Conservation (phyloP, 1,140 invertebrate genomes). For the Neotoxoptera formosana region DNA sequence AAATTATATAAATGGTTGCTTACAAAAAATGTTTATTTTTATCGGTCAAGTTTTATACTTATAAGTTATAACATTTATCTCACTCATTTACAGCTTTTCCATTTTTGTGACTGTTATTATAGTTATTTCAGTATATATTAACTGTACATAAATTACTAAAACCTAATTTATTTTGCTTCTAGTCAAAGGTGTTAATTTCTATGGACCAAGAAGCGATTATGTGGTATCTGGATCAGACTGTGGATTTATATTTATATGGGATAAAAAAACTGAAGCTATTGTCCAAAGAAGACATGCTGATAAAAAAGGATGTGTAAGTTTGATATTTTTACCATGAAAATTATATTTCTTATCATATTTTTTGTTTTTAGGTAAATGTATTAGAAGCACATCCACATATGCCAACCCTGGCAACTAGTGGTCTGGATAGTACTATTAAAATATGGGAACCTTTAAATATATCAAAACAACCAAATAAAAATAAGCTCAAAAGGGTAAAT, state of each 20-base stretch:
- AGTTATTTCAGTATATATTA: background rate
- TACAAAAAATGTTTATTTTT: background rate
- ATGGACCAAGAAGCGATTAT: constrained; percentile 89
- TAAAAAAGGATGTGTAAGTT: constrained; percentile 81
- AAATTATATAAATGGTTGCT: background rate
- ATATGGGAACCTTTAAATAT: constrained; percentile 82
- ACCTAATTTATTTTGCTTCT: constrained; percentile 57
- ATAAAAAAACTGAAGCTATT: constrained; percentile 85
- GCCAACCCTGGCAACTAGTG: constrained; percentile 89
- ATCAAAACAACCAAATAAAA: constrained; percentile 64
- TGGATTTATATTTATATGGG: constrained; percentile 95
- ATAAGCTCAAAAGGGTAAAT: constrained; percentile 67
- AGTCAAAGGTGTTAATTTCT: constrained; percentile 95
- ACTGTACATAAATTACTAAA: background rate
- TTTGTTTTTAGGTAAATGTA: constrained; percentile 79
- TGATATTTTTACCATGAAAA: constrained; percentile 59
- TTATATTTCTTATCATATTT: background rate
- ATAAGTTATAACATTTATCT: background rate
- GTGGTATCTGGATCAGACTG: constrained; percentile 94
- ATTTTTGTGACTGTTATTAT: background rate
- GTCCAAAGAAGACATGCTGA: constrained; percentile 89
- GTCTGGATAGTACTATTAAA: constrained; percentile 91
- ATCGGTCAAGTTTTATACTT: background rate
- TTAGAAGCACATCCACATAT: constrained; percentile 88
- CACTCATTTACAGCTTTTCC: background rate